Conservation (phyloP, 2,888 invertebrate genomes). For the Macrostomum cliftonense region DNA sequence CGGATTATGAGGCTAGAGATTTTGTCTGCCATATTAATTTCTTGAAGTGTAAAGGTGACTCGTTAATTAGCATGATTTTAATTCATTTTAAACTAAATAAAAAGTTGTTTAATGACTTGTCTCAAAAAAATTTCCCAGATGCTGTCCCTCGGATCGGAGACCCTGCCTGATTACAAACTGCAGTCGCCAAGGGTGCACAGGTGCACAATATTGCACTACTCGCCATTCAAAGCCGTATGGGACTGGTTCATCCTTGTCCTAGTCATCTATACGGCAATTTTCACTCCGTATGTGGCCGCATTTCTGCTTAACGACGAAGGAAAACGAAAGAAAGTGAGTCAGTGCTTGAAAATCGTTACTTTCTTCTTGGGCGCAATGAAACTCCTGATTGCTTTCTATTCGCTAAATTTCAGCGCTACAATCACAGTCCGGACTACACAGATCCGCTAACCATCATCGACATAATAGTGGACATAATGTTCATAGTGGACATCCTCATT, state of each 20-base stretch:
- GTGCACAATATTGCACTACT: constrained; percentile 96
- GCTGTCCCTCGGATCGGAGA: constrained; percentile 84
- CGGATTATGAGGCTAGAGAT: too few species aligned
- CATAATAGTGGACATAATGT: constrained; percentile 62
- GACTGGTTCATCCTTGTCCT: constrained; percentile 87
- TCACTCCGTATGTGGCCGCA: constrained; percentile 93
- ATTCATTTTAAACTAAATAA: too few species aligned
- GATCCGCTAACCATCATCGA: constrained; percentile 47
- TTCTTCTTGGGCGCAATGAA: too few species aligned
- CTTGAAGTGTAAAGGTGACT: too few species aligned
- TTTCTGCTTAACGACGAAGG: constrained; percentile 67
- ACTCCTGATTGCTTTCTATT: too few species aligned
- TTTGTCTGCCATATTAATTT: too few species aligned
- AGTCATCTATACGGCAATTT: constrained; percentile 95
- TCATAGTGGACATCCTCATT: constrained; percentile 94
- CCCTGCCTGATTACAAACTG: constrained; percentile 81
- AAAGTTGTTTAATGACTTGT: too few species aligned
- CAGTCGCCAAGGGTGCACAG: constrained; percentile 80
- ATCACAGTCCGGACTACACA: constrained; percentile 2
- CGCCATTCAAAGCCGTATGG: constrained; percentile 93
- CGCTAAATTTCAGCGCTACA: too few species aligned
- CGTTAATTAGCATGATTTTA: too few species aligned
- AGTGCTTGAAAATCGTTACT: too few species aligned
- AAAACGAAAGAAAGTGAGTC: background rate
- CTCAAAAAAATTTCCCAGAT: too few species aligned